These are phyloP conservation scores for Montifringilla adamsi DNA, from an alignment of 2,113 vertebrate species.

Conservation along the genomic window DNA sequence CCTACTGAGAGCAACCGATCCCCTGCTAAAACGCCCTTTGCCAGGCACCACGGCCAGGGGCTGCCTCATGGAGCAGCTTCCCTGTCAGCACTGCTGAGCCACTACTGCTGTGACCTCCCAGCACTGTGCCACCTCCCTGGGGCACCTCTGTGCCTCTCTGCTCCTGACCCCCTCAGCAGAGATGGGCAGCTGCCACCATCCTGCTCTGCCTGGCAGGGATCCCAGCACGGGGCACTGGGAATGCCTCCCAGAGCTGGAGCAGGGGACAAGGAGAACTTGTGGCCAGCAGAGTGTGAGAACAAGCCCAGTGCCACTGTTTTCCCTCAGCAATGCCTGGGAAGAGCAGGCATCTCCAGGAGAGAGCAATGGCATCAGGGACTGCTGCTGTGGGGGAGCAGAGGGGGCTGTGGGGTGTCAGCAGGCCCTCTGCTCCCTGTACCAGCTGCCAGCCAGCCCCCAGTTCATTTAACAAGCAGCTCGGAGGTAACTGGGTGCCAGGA, in stretches of 20 bases:
- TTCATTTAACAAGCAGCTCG: not conserved
- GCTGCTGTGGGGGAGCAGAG: rapidly evolving
- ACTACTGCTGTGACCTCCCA: rapidly evolving
- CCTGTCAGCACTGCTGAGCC: rapidly evolving
- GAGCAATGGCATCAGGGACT: not conserved
- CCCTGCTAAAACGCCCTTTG: not conserved
- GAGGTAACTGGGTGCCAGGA: not conserved
- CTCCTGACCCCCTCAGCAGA: not conserved
- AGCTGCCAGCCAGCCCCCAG: not conserved
- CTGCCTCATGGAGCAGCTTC: not conserved
- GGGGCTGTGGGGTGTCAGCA: not conserved
- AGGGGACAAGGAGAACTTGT: rapidly evolving
- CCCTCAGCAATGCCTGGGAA: not conserved
- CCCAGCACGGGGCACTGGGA: not conserved
- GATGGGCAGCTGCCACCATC: not conserved
- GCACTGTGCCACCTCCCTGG: not conserved
- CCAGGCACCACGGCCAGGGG: not conserved
- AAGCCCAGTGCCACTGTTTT: rapidly evolving
- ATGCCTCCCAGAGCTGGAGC: rapidly evolving
- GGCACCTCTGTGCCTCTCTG: not conserved
- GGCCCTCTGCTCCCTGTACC: not conserved
- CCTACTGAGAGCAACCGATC: not conserved
- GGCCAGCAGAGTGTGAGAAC: not conserved
- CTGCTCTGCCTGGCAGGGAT: rapidly evolving
- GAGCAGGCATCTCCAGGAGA: not conserved